phyloP scores from a whole-genome alignment of 2,888 invertebrate species.

The Eurytoma adleriae region DNA sequence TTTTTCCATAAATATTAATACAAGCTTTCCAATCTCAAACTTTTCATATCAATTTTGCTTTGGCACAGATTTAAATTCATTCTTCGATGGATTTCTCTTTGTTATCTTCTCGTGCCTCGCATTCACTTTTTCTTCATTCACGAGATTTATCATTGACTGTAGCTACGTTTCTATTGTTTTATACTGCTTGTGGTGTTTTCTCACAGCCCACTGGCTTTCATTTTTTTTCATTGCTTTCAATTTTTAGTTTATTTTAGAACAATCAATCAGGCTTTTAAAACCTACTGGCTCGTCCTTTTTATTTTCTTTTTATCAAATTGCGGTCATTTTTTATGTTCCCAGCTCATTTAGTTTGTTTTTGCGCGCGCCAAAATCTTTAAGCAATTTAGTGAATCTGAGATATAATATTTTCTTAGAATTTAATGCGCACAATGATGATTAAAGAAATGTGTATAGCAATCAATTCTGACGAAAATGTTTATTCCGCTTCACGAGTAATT shows the following conservation, averaged over 20 bases:
- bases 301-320: not conserved
- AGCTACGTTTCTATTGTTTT: not conserved
- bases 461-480: too few relatives aligned
- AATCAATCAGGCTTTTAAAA: not conserved
- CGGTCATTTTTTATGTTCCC: not conserved
- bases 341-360: too few relatives aligned
- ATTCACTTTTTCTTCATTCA: not conserved
- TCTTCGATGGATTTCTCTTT: not conserved
- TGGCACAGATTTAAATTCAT: too few relatives aligned
- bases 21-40: not conserved
- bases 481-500: too few relatives aligned
- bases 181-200: not conserved
- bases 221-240: not conserved
- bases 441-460: too few relatives aligned
- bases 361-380: not conserved
- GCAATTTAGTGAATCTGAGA: not conserved
- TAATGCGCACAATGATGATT: too few relatives aligned
- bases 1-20: not conserved
- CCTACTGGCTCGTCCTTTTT: not conserved
- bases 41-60: constrained; percentile 1
- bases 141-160: constrained; percentile 18
- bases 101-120: not conserved
- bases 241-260: constrained; percentile 1
- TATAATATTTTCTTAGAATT: not conserved
- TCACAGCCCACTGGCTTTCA: not conserved